These are phyloP conservation scores for Morpho achilles DNA, from an alignment of 2,888 invertebrate genomes.

Conservation along the genomic window DNA sequence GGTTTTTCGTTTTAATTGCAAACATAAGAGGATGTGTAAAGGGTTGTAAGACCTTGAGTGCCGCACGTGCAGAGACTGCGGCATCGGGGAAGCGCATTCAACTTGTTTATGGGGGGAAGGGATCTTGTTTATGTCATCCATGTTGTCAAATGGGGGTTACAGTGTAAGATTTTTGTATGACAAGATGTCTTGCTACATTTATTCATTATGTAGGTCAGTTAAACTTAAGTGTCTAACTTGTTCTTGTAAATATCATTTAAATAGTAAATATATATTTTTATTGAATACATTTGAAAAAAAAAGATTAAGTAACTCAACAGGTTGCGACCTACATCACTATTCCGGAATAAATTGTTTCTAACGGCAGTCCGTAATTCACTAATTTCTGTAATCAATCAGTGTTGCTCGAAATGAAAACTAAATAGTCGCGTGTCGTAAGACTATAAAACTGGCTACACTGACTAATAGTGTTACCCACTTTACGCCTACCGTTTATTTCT, in stretches of 20 bases:
- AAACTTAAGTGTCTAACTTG: conserved; percentile 21
- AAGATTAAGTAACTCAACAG: no score
- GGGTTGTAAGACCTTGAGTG: conserved; percentile 76
- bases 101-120: conserved; percentile 61
- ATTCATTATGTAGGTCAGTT: conserved; percentile 39
- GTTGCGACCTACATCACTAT: no score
- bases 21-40: conserved; percentile 72
- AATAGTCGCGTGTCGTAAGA: conserved; percentile 38
- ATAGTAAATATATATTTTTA: no score
- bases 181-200: conserved; percentile 30
- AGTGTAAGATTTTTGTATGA: conserved; percentile 31
- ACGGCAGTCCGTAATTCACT: conserved; percentile 17
- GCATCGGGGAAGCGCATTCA: conserved; percentile 63
- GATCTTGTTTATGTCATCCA: conserved; percentile 58
- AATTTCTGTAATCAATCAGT: conserved; percentile 26
- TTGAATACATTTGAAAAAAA: no score
- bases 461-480: conserved; percentile 54
- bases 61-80: conserved; percentile 65
- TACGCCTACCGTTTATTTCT: conserved; percentile 42
- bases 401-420: conserved; percentile 26
- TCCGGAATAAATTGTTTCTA: conserved; percentile 9
- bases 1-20: conserved; percentile 78
- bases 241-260: no score
- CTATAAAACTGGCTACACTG: conserved; percentile 53
- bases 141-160: conserved; percentile 39